Evolutionary conservation across 2,797 vertebrate species (phyloP).

Genomic region (Diplodus puntazzo): DNA sequence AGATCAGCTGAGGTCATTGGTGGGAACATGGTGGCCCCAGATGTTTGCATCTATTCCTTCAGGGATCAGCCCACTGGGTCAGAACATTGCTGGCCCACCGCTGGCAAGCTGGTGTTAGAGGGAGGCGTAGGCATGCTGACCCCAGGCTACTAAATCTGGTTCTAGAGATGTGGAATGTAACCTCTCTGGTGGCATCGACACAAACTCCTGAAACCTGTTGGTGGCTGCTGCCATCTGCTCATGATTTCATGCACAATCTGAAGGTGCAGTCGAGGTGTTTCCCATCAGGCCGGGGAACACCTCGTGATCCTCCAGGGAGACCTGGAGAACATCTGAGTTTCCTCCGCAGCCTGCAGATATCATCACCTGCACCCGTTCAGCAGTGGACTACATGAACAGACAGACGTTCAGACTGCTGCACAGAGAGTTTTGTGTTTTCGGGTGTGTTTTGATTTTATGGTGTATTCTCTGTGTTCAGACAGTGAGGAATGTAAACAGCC

Average conservation of each 20-base stretch:
- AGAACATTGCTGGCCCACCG: neutral
- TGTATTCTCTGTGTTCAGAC: slow-evolving; percentile 51
- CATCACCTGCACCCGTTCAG: no score
- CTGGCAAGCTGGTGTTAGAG: neutral
- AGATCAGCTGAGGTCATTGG: neutral
- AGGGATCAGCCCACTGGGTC: neutral
- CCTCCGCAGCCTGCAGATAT: neutral
- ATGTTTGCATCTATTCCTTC: neutral
- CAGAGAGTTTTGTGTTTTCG: neutral
- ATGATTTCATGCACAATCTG: neutral
- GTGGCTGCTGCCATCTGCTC: neutral
- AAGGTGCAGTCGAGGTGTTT: neutral
- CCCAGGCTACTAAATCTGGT: neutral
- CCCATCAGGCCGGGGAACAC: no score
- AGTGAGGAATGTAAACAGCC: slow-evolving; percentile 61
- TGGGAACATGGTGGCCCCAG: neutral
- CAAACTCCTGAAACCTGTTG: neutral
- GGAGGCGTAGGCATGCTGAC: neutral
- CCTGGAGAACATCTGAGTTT: neutral
- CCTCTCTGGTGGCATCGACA: neutral
- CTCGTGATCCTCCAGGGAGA: neutral
- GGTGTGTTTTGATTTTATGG: slow-evolving; percentile 20
- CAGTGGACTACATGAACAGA: neutral
- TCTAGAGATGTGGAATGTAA: neutral
- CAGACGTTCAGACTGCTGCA: neutral